These are phyloP conservation scores for Rhagium mordax DNA, from an alignment of 2,888 invertebrate species.

Conservation along the genomic window DNA sequence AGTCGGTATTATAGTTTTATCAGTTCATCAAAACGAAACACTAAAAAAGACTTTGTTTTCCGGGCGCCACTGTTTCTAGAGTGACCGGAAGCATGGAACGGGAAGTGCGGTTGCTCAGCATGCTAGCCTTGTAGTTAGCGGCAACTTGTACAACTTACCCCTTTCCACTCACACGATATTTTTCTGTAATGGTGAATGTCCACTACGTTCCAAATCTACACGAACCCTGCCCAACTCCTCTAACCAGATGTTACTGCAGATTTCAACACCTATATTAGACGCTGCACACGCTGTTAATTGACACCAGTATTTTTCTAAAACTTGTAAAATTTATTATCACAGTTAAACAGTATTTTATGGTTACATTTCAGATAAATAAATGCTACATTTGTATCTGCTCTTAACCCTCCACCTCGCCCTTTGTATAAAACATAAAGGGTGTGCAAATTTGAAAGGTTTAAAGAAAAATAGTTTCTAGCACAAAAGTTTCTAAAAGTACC, in stretches of 20 bases:
- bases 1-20: not conserved
- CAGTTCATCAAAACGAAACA: conserved; percentile 7
- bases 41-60: conserved; percentile 12
- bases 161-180: conserved; percentile 61
- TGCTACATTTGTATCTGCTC: too few relatives aligned
- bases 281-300: not conserved
- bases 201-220: conserved; percentile 32
- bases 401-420: too few relatives aligned
- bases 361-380: too few relatives aligned
- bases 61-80: conserved; percentile 47
- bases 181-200: conserved; percentile 62
- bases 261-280: conserved; percentile 7
- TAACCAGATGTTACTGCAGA: conserved; percentile 29
- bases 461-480: too few relatives aligned
- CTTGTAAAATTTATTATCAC: not conserved
- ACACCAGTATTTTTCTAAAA: not conserved
- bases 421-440: too few relatives aligned
- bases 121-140: conserved; percentile 61
- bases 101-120: conserved; percentile 60
- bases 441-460: too few relatives aligned
- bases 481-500: too few relatives aligned
- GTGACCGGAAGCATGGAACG: conserved; percentile 56
- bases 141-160: conserved; percentile 63
- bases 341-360: not conserved
- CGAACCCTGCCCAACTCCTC: conserved; percentile 11